Evolutionary conservation across 2,888 invertebrate genomes (phyloP).

Genomic region (Ryuthela nishihirai): DNA sequence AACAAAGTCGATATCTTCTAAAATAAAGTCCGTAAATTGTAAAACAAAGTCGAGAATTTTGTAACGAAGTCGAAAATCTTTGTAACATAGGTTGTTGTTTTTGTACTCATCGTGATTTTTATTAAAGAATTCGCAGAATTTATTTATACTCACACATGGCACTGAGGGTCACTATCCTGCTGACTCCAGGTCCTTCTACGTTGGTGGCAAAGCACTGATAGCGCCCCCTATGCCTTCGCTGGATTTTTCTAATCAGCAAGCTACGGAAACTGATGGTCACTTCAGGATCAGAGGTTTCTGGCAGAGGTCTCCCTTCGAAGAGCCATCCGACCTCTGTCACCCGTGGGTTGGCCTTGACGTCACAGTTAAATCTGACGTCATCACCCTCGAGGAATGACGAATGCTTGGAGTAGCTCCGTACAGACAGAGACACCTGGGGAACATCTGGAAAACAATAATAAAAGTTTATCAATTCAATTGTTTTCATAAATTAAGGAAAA

Average conservation of each 20-base stretch:
- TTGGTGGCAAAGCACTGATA: conserved; percentile 44
- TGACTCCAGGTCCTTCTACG: conserved; percentile 42
- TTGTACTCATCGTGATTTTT: too few species aligned
- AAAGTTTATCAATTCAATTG: too few species aligned
- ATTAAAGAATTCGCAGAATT: too few species aligned
- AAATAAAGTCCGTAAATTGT: too few species aligned
- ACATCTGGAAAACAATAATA: conserved; percentile 60
- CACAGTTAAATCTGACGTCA: conserved; percentile 88
- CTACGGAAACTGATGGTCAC: conserved; percentile 39
- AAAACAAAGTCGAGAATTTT: too few species aligned
- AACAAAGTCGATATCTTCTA: too few species aligned
- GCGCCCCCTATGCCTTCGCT: conserved; percentile 39
- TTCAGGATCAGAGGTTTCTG: conserved; percentile 40
- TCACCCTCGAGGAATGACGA: conserved; percentile 88
- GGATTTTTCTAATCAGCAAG: conserved; percentile 41
- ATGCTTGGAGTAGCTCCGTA: conserved; percentile 68
- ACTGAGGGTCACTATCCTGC: conserved; percentile 40
- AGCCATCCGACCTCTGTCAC: conserved; percentile 77
- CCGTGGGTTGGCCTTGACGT: conserved; percentile 80
- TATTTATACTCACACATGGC: conserved; percentile 42
- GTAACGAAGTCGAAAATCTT: too few species aligned
- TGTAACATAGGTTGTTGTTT: too few species aligned
- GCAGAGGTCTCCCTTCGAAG: conserved; percentile 41
- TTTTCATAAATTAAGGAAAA: too few species aligned
- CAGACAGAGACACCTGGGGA: conserved; percentile 72